Conservation (phyloP, 2,797 vertebrate species). For the Ibycter americanus region DNA sequence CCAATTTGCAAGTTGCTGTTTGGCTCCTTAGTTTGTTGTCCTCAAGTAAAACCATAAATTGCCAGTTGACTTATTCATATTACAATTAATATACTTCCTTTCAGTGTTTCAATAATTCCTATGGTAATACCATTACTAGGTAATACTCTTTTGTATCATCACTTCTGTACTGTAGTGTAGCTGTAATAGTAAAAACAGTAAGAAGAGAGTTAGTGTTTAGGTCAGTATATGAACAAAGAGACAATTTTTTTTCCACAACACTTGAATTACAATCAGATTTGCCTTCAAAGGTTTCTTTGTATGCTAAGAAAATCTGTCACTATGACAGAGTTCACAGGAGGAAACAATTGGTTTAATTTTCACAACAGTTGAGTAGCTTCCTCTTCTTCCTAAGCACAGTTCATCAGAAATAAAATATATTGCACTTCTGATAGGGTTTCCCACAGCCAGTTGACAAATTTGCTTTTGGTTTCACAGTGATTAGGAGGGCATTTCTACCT, state of each 20-base stretch:
- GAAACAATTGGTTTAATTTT: constrained; percentile 33
- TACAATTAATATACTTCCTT: not conserved
- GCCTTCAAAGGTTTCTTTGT: not conserved
- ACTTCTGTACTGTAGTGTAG: not conserved
- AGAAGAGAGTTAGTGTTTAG: not conserved
- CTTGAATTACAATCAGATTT: constrained; percentile 23
- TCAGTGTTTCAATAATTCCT: not conserved
- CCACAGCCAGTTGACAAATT: not conserved
- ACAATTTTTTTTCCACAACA: not conserved
- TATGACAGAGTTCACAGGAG: not conserved
- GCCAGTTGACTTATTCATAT: not conserved
- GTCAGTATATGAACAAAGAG: not conserved
- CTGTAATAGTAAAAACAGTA: not conserved
- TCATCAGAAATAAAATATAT: not conserved
- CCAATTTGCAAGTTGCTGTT: not conserved
- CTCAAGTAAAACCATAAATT: not conserved
- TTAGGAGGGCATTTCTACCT: not conserved
- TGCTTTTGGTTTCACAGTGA: not conserved
- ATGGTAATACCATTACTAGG: not conserved
- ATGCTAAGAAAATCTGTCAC: constrained; percentile 4
- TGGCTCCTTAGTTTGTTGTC: not conserved
- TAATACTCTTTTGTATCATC: not conserved
- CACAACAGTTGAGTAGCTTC: not conserved
- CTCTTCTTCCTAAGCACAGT: not conserved
- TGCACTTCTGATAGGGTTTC: not conserved